Percentiles rank a stretch among this genome's conserved stretches.
phyloP scores from a whole-genome alignment of 2,113 vertebrate genomes.

The Callipepla squamata region DNA sequence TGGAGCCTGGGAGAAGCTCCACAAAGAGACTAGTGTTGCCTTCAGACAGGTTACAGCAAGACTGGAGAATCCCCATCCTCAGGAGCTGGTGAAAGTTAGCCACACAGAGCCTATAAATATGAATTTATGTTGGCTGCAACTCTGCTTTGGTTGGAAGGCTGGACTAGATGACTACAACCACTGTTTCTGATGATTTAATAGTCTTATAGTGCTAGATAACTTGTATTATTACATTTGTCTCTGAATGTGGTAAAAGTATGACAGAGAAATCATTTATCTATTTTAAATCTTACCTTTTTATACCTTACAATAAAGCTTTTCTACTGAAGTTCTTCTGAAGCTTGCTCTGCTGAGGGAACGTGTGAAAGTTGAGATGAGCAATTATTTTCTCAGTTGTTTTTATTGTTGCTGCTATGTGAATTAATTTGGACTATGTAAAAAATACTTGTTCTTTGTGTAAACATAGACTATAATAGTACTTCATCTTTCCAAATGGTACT shows the following conservation, averaged over 20 bases:
- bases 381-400: neutral
- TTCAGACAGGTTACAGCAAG: neutral
- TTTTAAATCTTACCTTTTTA: neutral
- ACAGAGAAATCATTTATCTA: neutral
- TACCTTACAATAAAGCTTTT: neutral
- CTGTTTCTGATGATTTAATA: neutral
- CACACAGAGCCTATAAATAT: neutral
- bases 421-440: neutral
- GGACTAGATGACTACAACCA: neutral
- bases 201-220: neutral
- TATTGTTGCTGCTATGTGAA: neutral
- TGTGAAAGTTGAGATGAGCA: neutral
- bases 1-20: neutral
- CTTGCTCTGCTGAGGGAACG: neutral
- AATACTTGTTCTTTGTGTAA: neutral
- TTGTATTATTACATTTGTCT: neutral
- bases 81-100: neutral
- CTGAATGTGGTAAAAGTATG: neutral
- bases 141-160: neutral
- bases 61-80: neutral
- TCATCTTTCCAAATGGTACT: neutral
- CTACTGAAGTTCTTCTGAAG: neutral
- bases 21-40: neutral
- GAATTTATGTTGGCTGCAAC: neutral
- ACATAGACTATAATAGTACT: neutral